Evolutionary conservation across 2,888 invertebrate genomes (phyloP), one percentile per base, ranked within the genome.

Genomic region (Tetropium fuscum): DNA sequence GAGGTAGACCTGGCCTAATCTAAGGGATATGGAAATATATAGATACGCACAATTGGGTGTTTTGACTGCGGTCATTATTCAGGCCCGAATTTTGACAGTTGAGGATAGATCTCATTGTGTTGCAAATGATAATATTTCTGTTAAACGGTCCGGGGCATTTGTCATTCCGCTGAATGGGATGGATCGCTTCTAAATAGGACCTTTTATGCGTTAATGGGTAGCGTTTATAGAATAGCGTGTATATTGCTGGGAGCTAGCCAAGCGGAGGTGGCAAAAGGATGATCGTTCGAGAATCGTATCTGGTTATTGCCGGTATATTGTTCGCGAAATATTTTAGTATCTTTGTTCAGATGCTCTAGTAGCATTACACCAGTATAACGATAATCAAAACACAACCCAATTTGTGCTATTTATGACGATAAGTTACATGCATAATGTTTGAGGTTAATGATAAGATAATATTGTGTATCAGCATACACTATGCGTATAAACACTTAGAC

Each of bases 11-110:
- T 22, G 13, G 64, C 68, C 66, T 56, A 48, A 59, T 56, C 48
- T 53, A 48, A 56, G 60, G 58, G 58, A 55, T 48, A 45, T 60
- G 65, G 59, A 63, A 68, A 65, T n/a, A n/a, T n/a, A n/a, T 64
- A 61, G 64, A 73, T 62, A 43, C 60, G 65, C 64, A 76, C 77
- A 78, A 78, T 78, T 70, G 75, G 67, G 64, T 77, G 76, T 78
- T 78, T 76, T 77, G 78, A 77, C 77, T 74, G 72, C 60, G 71
- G 75, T 74, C 75, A 77, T 77, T 76, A 76, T 75, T 77, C 71
- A 75, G 65, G 60, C 47, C 62, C 64, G 68, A 43, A 71, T 70
- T 76, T 74, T 75, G 75, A 76, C 75, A 74, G 75, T 75, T 74
- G 75, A 63, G 70, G 72, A 75, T 69, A 74, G 76, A 69, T 64